These are phyloP conservation scores for Gasteruption jaculator DNA, from an alignment of 2,888 invertebrate species.

Conservation along the genomic window DNA sequence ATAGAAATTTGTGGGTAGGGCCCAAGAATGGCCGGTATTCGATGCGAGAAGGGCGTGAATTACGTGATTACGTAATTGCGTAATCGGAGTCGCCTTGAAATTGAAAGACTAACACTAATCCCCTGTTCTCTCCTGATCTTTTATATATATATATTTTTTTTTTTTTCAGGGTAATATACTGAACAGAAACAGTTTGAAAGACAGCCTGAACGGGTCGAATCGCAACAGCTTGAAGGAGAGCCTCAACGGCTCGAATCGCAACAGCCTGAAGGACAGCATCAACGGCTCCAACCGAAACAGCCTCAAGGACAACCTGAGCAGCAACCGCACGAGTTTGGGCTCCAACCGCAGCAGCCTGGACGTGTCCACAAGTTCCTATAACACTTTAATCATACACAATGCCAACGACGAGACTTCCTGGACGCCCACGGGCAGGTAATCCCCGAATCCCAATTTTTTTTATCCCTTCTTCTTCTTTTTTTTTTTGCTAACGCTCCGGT, in stretches of 20 bases:
- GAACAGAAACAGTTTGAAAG: slow-evolving; percentile 48
- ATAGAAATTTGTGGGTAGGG: too few relatives aligned
- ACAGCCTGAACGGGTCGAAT: slow-evolving; percentile 45
- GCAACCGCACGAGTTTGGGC: slow-evolving; percentile 64
- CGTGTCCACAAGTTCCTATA: slow-evolving; percentile 75
- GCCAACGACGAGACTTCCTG: slow-evolving; percentile 69
- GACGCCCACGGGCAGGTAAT: slow-evolving; percentile 56
- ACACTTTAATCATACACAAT: slow-evolving; percentile 79
- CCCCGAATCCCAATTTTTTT: too few relatives aligned
- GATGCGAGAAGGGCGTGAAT: too few relatives aligned
- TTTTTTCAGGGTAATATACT: slow-evolving; percentile 41
- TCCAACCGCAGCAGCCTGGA: slow-evolving; percentile 66
- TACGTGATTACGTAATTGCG: too few relatives aligned
- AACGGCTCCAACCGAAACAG: slow-evolving; percentile 49
- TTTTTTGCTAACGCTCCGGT: too few relatives aligned
- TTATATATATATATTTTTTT: slow-evolving; percentile 23
- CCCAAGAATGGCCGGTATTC: too few relatives aligned
- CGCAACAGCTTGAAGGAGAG: slow-evolving; percentile 48
- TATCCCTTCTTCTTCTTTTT: neutral
- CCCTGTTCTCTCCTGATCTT: too few relatives aligned
- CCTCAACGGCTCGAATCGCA: slow-evolving; percentile 47
- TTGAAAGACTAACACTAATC: too few relatives aligned
- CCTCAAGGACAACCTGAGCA: slow-evolving; percentile 58
- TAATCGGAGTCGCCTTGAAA: too few relatives aligned
- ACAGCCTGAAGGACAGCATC: slow-evolving; percentile 48